A percentile compares a stretch with the other conserved stretches of the same genome.
Evolutionary conservation across 2,888 invertebrate genomes (phyloP).

Genomic region (Glaucopsyche alexis): DNA sequence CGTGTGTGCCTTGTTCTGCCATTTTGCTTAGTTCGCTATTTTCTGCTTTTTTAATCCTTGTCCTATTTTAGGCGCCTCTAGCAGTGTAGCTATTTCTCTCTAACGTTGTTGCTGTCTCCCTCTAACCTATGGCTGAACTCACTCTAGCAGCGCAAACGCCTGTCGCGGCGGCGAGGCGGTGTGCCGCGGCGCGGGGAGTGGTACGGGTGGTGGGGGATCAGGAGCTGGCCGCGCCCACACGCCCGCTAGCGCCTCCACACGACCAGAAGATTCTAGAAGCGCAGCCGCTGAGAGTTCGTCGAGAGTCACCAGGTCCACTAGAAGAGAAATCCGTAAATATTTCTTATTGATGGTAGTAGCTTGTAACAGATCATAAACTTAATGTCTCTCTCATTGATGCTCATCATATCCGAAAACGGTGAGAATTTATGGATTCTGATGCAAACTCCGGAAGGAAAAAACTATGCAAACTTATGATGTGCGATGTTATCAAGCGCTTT

Average conservation of each 20-base stretch:
- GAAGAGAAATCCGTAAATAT: conserved; percentile 36
- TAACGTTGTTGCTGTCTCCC: background rate
- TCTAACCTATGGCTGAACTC: conserved; percentile 40
- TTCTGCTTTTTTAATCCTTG: too few species aligned
- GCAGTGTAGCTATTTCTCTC: background rate
- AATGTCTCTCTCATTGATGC: background rate
- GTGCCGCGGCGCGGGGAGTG: conserved; percentile 88
- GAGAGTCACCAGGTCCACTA: conserved; percentile 95
- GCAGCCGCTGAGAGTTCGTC: conserved; percentile 97
- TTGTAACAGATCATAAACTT: background rate
- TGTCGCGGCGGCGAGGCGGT: conserved; percentile 85
- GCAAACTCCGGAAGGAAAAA: too few species aligned
- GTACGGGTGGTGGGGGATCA: conserved; percentile 77
- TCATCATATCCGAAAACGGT: background rate
- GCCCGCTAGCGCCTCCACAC: conserved; percentile 93
- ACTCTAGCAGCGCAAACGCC: conserved; percentile 83
- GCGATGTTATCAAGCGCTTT: too few species aligned
- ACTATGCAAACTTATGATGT: too few species aligned
- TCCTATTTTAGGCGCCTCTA: too few species aligned
- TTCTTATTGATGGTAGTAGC: too few species aligned
- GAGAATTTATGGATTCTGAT: background rate
- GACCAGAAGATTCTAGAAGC: conserved; percentile 95
- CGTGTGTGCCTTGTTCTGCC: too few species aligned
- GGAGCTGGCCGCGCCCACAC: conserved; percentile 84
- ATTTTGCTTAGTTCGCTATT: too few species aligned